phyloP scores from a whole-genome alignment of 2,113 vertebrate species.

The Ciconia stormi region DNA sequence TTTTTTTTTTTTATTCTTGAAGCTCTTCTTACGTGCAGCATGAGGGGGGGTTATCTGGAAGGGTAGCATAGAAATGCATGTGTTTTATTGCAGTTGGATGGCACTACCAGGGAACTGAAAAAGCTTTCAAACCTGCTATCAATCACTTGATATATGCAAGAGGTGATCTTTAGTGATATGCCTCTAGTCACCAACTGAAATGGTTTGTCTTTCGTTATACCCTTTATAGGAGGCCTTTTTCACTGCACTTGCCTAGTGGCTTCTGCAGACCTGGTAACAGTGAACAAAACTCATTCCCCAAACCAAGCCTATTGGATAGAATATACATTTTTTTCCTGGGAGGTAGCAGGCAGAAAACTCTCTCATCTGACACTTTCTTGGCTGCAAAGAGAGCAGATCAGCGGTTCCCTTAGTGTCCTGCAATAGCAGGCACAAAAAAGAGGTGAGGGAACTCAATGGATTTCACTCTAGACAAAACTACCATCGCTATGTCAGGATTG shows the following conservation, averaged over 20 bases:
- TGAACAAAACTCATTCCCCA: slow-evolving; percentile 69
- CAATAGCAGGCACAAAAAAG: slow-evolving; percentile 44
- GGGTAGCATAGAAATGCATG: slow-evolving; percentile 57
- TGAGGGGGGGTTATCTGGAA: slow-evolving; percentile 54
- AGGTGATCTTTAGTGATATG: slow-evolving; percentile 69
- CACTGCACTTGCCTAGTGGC: slow-evolving; percentile 43
- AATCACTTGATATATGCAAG: slow-evolving; percentile 68
- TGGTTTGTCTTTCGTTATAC: slow-evolving; percentile 67
- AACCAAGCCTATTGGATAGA: slow-evolving; percentile 61
- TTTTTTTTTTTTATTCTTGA: slow-evolving; percentile 46
- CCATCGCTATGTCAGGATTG: neutral
- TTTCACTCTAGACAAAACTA: slow-evolving; percentile 19
- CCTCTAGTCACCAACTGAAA: slow-evolving; percentile 58
- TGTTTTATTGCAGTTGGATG: slow-evolving; percentile 62
- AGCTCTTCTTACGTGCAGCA: slow-evolving; percentile 32
- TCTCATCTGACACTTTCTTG: slow-evolving; percentile 54
- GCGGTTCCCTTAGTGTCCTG: slow-evolving; percentile 30
- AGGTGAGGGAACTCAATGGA: neutral
- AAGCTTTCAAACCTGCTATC: slow-evolving; percentile 71
- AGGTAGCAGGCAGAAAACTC: slow-evolving; percentile 55
- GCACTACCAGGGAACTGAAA: slow-evolving; percentile 67
- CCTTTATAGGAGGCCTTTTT: slow-evolving; percentile 63
- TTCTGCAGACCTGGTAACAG: slow-evolving; percentile 69
- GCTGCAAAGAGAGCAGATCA: slow-evolving; percentile 6
- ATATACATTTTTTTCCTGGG: slow-evolving; percentile 43